Base-by-base conservation (phyloP, 2,113 vertebrate species). In the Prunella fulvescens region DNA sequence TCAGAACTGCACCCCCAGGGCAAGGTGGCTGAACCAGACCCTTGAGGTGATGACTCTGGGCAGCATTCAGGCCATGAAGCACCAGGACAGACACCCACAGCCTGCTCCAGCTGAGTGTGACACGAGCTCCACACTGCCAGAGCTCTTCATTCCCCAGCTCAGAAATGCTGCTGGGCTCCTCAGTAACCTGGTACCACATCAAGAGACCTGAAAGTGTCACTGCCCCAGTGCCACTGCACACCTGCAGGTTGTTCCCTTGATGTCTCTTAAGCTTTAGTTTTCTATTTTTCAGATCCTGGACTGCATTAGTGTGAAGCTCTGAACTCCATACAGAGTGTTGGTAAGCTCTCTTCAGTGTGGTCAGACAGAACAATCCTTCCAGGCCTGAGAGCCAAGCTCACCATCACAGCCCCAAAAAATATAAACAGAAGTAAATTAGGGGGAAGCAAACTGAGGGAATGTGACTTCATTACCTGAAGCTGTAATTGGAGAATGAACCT, bases 11-110 rank as follows among this genome's bases (percentile, higher is more conserved):
- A 18, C 4, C 42, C n/a, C 3, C 37, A 37, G 44, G 57, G 20
- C 31, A 31, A 33, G 17, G 1, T 47, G 45, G 6, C 15, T 57
- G 88, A 74, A 42, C 2, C 33, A 77, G 25, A 29, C 9, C 33
- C 47, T 35, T 6, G 4, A 54, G 33, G 19, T 3, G 2, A 12
- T 7, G 62, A 19, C 50, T 60, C 56, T 19, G 58, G 35, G 58
- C 70, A 88, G 53, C 39, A 29, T 44, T 45, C n/a, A 40, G 61
- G 35, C n/a, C 69, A 23, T 0, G 0, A 4, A 44, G 35, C 31
- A 45, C 50, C 28, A 45, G 51, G 65, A 74, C 87, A 74, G 78
- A 29, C 71, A 50, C 12, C 23, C 62, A 13, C 24, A 18, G 5
- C 29, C 65, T 71, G 33, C 73, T 65, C 47, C 60, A 54, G 5